Percentiles rank a stretch among this genome's conserved stretches.
phyloP scores from a whole-genome alignment of 2,888 invertebrate genomes.

The Drosophila falleni region DNA sequence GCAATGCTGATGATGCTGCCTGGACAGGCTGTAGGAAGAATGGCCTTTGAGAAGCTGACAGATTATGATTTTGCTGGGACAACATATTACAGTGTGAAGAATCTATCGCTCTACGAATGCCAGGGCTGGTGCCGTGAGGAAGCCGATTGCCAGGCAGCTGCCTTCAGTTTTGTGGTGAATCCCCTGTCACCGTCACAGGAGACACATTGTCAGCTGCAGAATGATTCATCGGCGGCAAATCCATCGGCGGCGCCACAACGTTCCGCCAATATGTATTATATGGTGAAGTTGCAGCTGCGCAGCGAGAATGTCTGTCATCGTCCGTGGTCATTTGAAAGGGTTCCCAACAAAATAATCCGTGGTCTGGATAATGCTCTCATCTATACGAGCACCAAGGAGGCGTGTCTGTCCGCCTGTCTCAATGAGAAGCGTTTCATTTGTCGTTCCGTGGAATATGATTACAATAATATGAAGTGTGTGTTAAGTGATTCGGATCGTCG shows the following conservation, averaged over 20 bases:
- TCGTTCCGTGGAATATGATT: conserved; percentile 96
- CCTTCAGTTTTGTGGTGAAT: conserved; percentile 97
- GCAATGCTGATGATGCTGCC: conserved; percentile 55
- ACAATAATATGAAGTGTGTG: conserved; percentile 95
- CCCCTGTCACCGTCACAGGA: conserved; percentile 96
- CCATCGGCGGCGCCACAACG: conserved; percentile 93
- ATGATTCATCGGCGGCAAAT: conserved; percentile 96
- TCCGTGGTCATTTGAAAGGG: conserved; percentile 97
- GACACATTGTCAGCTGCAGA: conserved; percentile 95
- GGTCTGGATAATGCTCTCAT: conserved; percentile 96
- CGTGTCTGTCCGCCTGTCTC: conserved; percentile 95
- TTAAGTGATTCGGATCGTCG: conserved; percentile 95
- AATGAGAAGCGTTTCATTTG: conserved; percentile 97
- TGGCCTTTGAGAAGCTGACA: conserved; percentile 96
- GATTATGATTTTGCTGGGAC: conserved; percentile 96
- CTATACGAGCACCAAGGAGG: conserved; percentile 97
- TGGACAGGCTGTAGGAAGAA: conserved; percentile 87
- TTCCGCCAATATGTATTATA: conserved; percentile 96
- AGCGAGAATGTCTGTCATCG: conserved; percentile 96
- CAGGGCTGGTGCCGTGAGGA: conserved; percentile 98
- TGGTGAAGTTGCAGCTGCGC: conserved; percentile 94
- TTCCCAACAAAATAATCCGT: conserved; percentile 96
- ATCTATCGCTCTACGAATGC: conserved; percentile 96
- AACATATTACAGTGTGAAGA: conserved; percentile 96
- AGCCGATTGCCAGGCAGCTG: conserved; percentile 95